Conservation (phyloP, 2,888 invertebrate genomes). For the Lepas anatifera region DNA sequence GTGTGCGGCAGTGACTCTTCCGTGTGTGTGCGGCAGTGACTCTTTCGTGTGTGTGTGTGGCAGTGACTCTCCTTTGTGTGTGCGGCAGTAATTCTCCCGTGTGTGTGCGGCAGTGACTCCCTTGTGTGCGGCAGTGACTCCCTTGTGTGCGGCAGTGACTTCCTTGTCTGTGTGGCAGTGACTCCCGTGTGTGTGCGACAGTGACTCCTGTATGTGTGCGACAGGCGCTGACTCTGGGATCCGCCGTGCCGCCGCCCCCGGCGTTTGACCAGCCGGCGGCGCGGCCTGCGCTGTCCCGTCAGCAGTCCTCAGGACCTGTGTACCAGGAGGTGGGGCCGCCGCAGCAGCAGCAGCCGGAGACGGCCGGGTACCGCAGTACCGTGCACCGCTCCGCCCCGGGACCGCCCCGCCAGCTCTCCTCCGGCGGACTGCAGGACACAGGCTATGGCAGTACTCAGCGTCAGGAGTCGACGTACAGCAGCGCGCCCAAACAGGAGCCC, state of each 20-base stretch:
- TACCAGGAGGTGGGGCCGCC: constrained; percentile 34
- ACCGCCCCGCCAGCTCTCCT: constrained; percentile 17
- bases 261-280: constrained; percentile 43
- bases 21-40: too few relatives aligned
- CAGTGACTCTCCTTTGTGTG: too few relatives aligned
- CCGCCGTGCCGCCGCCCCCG: constrained; percentile 43
- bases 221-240: constrained; percentile 38
- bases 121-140: constrained; percentile 21
- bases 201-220: too few relatives aligned
- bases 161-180: constrained; percentile 26
- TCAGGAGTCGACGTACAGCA: too few relatives aligned
- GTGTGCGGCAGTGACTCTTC: too few relatives aligned
- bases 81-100: too few relatives aligned
- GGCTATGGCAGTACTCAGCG: too few relatives aligned
- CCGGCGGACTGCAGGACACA: too few relatives aligned
- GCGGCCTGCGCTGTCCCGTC: constrained; percentile 28
- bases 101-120: too few relatives aligned
- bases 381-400: constrained; percentile 54
- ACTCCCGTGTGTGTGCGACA: too few relatives aligned
- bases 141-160: constrained; percentile 27
- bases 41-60: too few relatives aligned
- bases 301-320: constrained; percentile 39
- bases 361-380: constrained; percentile 29
- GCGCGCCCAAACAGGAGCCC: too few relatives aligned
- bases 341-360: constrained; percentile 30